Conservation (phyloP, 64 coral and sea anemone species). For the Acropora tenuis region DNA sequence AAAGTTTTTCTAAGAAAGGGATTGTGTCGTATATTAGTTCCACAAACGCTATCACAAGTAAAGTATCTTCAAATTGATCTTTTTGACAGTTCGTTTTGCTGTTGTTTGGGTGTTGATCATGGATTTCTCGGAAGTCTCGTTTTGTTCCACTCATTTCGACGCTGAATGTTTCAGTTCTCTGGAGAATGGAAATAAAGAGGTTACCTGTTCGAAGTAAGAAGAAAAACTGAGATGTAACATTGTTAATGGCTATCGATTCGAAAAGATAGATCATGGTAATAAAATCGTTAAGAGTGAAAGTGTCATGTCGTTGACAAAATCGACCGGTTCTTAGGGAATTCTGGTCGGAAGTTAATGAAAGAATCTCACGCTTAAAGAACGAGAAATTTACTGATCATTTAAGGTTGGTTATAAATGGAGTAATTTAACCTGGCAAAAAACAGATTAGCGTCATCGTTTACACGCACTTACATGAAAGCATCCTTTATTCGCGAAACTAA, state of each 20-base stretch:
- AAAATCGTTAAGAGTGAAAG: no score
- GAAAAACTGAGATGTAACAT: neutral
- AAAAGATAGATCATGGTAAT: neutral
- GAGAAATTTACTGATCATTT: no score
- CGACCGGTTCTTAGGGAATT: no score
- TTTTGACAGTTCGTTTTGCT: constrained; percentile 13
- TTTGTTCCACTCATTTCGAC: neutral
- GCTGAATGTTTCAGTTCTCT: neutral
- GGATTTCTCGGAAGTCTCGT: neutral
- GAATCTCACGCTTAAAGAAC: no score
- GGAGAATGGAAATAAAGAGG: neutral
- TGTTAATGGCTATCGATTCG: neutral
- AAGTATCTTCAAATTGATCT: constrained; percentile 41
- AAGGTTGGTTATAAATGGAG: no score
- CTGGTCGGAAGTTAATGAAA: no score
- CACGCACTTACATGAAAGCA: no score
- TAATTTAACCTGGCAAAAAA: no score
- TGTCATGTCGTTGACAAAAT: no score
- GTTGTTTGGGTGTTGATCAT: neutral
- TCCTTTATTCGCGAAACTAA: no score
- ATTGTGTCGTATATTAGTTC: constrained; percentile 60
- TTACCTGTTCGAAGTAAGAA: constrained; percentile 8
- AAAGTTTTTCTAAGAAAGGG: constrained; percentile 57
- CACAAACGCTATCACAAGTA: constrained; percentile 65
- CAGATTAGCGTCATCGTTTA: no score